Conservation (phyloP, 2,888 invertebrate species). For the Meganola albula region DNA sequence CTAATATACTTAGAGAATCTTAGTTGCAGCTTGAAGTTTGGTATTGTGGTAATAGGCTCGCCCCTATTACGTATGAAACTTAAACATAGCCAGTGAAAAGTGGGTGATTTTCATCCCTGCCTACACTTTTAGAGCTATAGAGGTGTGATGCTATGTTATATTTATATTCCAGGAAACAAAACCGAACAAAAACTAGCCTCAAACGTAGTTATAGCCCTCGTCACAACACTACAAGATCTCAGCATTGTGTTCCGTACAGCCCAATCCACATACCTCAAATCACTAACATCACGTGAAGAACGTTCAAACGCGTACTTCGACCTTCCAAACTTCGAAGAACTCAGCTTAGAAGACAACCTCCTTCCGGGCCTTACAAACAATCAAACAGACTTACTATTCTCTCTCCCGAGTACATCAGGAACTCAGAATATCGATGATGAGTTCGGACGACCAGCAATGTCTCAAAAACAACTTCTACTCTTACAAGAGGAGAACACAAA, state of each 20-base stretch:
- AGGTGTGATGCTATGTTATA: neutral
- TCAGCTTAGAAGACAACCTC: conserved; percentile 70
- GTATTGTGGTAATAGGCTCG: too few species aligned
- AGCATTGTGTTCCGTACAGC: conserved; percentile 89
- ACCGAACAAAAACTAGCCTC: conserved; percentile 87
- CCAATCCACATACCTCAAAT: conserved; percentile 91
- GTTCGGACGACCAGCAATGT: conserved; percentile 72
- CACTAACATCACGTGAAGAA: conserved; percentile 93
- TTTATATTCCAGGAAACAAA: conserved; percentile 75
- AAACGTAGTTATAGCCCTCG: conserved; percentile 91
- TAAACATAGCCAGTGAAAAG: too few species aligned
- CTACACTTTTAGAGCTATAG: too few species aligned
- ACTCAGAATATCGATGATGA: conserved; percentile 60
- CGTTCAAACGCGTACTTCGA: conserved; percentile 93
- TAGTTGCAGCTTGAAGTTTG: too few species aligned
- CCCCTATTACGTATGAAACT: too few species aligned
- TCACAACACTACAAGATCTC: conserved; percentile 91
- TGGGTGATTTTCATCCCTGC: too few species aligned
- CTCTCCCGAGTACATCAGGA: conserved; percentile 61
- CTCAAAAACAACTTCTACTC: conserved; percentile 85
- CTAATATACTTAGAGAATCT: too few species aligned
- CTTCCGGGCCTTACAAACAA: conserved; percentile 58
- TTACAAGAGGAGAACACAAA: conserved; percentile 91
- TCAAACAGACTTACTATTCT: conserved; percentile 63
- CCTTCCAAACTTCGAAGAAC: conserved; percentile 78